phyloP scores from a whole-genome alignment of 2,888 invertebrate genomes.

The Latrodectus elegans region DNA sequence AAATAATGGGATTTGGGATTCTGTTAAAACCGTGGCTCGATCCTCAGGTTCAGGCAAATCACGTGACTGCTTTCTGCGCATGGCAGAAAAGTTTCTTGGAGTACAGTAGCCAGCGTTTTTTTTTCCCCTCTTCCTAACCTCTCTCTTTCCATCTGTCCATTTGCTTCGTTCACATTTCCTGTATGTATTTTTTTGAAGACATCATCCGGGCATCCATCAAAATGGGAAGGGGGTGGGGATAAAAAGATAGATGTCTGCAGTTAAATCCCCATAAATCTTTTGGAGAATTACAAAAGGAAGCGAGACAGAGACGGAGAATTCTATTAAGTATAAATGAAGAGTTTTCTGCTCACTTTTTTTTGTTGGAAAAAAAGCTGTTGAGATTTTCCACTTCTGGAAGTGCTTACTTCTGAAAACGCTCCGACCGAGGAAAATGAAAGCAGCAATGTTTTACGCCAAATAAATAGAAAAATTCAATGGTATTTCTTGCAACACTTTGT shows the following conservation, averaged over 20 bases:
- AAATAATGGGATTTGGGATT: no score
- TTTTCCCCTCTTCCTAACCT: neutral
- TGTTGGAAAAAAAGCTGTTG: neutral
- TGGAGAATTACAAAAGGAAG: neutral
- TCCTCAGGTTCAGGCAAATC: no score
- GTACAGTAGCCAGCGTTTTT: neutral
- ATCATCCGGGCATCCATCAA: slow-evolving; percentile 23
- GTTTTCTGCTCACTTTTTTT: slow-evolving; percentile 3
- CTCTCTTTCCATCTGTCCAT: neutral
- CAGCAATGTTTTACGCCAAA: no score
- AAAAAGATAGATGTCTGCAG: neutral
- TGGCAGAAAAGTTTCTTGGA: no score
- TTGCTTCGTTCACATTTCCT: neutral
- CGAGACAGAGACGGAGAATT: neutral
- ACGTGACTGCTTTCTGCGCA: no score
- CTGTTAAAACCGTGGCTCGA: no score
- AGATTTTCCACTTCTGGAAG: neutral
- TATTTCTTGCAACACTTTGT: no score
- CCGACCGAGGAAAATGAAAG: no score
- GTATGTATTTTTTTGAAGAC: neutral
- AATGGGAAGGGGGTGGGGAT: neutral
- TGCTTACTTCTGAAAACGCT: neutral
- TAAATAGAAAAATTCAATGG: no score
- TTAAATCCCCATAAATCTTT: slow-evolving; percentile 41
- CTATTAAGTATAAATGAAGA: slow-evolving; percentile 2